Base-by-base conservation (phyloP, 2,888 invertebrate genomes). In the Drosophila mimetica region DNA sequence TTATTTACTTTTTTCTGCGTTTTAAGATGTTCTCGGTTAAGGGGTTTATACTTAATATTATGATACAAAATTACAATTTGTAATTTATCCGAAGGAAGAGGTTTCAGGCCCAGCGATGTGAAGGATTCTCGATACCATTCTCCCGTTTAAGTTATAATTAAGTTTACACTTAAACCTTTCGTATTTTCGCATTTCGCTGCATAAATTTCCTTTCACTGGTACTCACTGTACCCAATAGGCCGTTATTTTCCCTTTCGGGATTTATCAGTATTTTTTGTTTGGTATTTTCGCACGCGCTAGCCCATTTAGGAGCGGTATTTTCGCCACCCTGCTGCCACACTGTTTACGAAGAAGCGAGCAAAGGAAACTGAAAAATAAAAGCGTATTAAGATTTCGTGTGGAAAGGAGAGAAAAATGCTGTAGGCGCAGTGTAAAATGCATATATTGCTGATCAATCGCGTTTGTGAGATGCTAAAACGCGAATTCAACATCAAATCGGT, bases 371-470 rank as follows among this genome's bases (percentile, higher is more conserved):
- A 65, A 80, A 79, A 84, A 73, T 81, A 79, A 71, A 75, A 59
- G 64, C 50, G 58, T 58, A 75, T 41, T 71, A 54, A 50, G 37
- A 63, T 83, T 80, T 69, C 63, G 69, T 80, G 80, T 70, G 60
- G 64, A 65, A 64, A 20, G 39, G 13, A 25, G 25, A 25, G 25
- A 39, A 78, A 75, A 86, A 77, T 82, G 84, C 72, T 77, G 57
- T 82, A 82, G 76, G 71, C 71, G 79, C 70, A 71, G 79, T 77
- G 77, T 79, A 83, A 86, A 83, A 86, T 82, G 80, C 74, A 64
- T 59, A 65, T 72, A 59, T 67, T 76, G 76, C 51, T 60, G 32
- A 77, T 74, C 70, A 74, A 77, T 71, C 53, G 57, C 50, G 70
- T 58, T 74, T 73, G 70, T 69, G 67, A 65, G 55, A 58, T 71